phyloP scores from a whole-genome alignment of 2,113 vertebrate genomes.

The Xiphorhynchus elegans region DNA sequence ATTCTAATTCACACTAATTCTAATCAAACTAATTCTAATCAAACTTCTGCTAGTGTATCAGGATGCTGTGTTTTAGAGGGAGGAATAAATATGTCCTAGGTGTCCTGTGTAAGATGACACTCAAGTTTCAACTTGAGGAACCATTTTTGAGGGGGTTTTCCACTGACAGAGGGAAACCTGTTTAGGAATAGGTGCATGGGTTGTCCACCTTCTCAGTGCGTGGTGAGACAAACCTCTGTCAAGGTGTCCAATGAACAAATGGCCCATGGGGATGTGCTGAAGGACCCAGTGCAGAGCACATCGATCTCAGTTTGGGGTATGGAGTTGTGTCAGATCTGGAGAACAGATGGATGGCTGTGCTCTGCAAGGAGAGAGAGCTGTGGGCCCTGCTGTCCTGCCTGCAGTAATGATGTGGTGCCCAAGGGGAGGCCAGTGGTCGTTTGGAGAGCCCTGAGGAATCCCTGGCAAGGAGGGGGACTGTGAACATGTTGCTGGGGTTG shows the following conservation, averaged over 20 bases:
- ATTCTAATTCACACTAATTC: background rate
- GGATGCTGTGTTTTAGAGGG: background rate
- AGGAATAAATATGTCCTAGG: background rate
- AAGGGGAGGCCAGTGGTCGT: fast-evolving
- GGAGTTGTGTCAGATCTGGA: background rate
- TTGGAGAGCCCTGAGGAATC: background rate
- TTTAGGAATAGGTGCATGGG: background rate
- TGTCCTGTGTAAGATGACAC: background rate
- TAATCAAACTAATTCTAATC: background rate
- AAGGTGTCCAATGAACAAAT: background rate
- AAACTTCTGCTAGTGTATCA: background rate
- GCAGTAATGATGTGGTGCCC: background rate
- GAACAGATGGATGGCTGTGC: background rate
- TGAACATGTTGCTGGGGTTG: background rate
- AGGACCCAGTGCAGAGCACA: background rate
- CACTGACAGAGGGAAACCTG: background rate
- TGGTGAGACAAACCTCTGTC: background rate
- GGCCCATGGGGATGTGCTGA: background rate
- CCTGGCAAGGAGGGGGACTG: background rate
- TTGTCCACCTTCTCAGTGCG: background rate
- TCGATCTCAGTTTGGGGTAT: background rate
- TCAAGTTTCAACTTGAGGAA: background rate
- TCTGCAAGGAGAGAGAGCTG: background rate
- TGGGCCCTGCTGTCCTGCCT: background rate
- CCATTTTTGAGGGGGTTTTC: background rate